phyloP scores from a whole-genome alignment of 2,888 invertebrate species.

The Eupeodes luniger region DNA sequence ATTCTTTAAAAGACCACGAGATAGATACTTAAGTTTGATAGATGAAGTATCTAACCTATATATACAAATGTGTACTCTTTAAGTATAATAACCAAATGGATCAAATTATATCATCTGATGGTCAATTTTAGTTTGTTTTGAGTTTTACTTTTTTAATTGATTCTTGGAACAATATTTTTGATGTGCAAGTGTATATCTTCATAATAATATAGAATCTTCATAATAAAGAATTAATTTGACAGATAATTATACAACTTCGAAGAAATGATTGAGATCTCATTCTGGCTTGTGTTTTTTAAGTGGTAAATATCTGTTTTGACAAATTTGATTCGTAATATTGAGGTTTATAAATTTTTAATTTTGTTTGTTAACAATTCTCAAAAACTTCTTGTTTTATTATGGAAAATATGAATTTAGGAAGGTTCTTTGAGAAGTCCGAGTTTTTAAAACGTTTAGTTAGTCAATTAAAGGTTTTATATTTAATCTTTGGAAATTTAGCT shows the following conservation, averaged over 20 bases:
- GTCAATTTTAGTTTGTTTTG: conserved; percentile 39
- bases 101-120: conserved; percentile 47
- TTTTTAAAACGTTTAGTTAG: no score
- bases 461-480: no score
- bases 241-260: conserved; percentile 15
- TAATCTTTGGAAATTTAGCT: no score
- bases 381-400: no score
- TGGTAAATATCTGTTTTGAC: no score
- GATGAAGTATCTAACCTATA: conserved; percentile 20
- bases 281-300: conserved; percentile 8
- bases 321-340: no score
- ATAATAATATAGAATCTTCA: conserved; percentile 11
- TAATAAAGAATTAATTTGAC: conserved; percentile 7
- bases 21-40: conserved; percentile 30
- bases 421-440: no score
- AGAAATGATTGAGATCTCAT: conserved; percentile 45
- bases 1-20: conserved; percentile 25
- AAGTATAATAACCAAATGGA: conserved; percentile 51
- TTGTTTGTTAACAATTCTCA: no score
- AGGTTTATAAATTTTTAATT: no score
- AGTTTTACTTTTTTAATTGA: conserved; percentile 28
- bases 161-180: conserved; percentile 54
- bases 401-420: no score
- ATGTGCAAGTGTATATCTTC: conserved; percentile 3
- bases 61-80: background rate